Evolutionary conservation across 2,113 vertebrate genomes (phyloP).

Genomic region (Zosterops hypoxanthus): DNA sequence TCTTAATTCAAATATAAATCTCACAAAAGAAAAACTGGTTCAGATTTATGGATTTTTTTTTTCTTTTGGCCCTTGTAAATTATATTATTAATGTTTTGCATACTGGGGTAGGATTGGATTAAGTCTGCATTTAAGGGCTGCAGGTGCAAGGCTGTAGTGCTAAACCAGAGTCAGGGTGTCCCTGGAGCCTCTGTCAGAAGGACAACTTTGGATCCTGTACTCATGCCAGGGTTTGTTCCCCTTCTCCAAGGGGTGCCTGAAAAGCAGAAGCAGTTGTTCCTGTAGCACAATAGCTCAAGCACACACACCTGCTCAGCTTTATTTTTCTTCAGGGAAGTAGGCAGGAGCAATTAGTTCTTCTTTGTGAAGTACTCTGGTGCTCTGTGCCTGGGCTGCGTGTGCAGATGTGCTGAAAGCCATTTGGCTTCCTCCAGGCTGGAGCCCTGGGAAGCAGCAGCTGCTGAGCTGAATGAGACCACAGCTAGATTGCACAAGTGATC

Average conservation of each 20-base stretch:
- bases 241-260: slow-evolving; percentile 33
- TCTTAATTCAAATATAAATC: slow-evolving; percentile 35
- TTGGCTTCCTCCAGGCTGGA: neutral
- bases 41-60: neutral
- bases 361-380: neutral
- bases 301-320: slow-evolving; percentile 34
- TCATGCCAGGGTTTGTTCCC: neutral
- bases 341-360: slow-evolving; percentile 6
- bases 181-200: neutral
- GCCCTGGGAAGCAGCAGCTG: slow-evolving; percentile 46
- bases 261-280: slow-evolving; percentile 33
- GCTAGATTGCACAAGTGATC: slow-evolving; percentile 12
- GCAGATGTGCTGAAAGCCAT: neutral
- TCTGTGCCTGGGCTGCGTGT: neutral
- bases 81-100: slow-evolving; percentile 21
- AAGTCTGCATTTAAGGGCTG: slow-evolving; percentile 15
- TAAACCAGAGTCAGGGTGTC: neutral
- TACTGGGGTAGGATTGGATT: neutral
- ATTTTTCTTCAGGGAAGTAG: slow-evolving; percentile 39
- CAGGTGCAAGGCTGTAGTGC: slow-evolving; percentile 47
- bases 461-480: neutral
- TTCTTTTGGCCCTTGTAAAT: slow-evolving; percentile 41
- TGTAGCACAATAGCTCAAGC: neutral
- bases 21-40: slow-evolving; percentile 6
- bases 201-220: neutral